Evolutionary conservation across 2,888 invertebrate species (phyloP).

Genomic region (Agonopterix arenella): DNA sequence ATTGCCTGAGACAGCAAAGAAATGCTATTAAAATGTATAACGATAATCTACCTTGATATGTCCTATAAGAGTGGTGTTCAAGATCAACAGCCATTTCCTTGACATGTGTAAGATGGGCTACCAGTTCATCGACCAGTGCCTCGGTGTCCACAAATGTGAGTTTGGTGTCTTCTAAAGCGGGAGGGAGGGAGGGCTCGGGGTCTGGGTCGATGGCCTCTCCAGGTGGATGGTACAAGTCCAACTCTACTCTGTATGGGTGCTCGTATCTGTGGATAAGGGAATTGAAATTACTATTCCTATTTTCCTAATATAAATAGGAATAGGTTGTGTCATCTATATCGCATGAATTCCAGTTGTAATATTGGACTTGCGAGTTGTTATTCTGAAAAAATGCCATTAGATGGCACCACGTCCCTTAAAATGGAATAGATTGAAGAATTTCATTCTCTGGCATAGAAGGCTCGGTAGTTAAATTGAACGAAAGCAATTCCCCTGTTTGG

Average conservation of each 20-base stretch:
- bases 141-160: constrained; percentile 82
- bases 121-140: constrained; percentile 79
- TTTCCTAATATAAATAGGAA: too few species aligned
- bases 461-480: too few species aligned
- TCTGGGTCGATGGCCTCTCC: constrained; percentile 63
- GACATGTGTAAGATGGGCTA: constrained; percentile 81
- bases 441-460: too few species aligned
- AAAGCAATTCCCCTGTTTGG: too few species aligned
- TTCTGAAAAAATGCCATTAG: too few species aligned
- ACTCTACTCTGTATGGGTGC: constrained; percentile 93
- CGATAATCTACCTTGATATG: constrained; percentile 85
- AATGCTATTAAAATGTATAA: background rate
- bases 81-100: constrained; percentile 92
- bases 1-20: too few species aligned
- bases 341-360: too few species aligned
- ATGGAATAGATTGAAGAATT: too few species aligned
- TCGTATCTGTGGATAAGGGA: constrained; percentile 76
- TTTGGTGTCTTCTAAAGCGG: constrained; percentile 78
- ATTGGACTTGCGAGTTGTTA: too few species aligned
- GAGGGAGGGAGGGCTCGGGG: constrained; percentile 45
- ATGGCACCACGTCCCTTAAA: too few species aligned
- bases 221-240: constrained; percentile 83
- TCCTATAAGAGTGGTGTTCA: constrained; percentile 94
- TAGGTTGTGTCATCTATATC: too few species aligned
- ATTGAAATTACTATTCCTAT: too few species aligned